phyloP scores from a whole-genome alignment of 1,140 invertebrate genomes.

The Argopecten irradians region DNA sequence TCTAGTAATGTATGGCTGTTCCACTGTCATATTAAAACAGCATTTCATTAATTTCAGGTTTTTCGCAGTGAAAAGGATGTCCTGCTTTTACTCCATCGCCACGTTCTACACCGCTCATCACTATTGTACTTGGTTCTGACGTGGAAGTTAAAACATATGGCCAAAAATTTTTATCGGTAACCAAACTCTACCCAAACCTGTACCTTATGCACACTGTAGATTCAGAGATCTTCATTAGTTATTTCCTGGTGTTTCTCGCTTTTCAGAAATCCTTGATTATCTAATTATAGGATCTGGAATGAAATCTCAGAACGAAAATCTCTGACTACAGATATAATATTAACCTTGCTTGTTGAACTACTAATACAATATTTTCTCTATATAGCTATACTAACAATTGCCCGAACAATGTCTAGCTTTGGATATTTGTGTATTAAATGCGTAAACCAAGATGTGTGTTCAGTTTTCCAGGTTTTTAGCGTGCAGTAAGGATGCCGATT shows the following conservation, averaged over 20 bases:
- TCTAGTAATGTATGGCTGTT: not conserved
- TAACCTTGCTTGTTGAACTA: slow-evolving; percentile 11
- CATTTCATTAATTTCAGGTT: slow-evolving; percentile 61
- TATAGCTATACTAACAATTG: not conserved
- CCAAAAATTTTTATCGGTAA: slow-evolving; percentile 64
- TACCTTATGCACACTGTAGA: not conserved
- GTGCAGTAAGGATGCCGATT: slow-evolving; percentile 55
- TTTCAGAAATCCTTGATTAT: not conserved
- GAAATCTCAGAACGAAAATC: not conserved
- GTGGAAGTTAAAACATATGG: slow-evolving; percentile 71
- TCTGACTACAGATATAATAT: slow-evolving; percentile 14
- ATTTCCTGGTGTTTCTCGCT: not conserved
- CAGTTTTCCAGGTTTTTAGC: slow-evolving; percentile 66
- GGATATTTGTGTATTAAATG: too few species aligned
- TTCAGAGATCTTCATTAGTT: not conserved
- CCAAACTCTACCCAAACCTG: not conserved
- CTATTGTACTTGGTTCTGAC: slow-evolving; percentile 64
- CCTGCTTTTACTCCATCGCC: slow-evolving; percentile 63
- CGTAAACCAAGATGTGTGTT: too few species aligned
- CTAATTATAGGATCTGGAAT: not conserved
- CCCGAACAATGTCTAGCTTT: too few species aligned
- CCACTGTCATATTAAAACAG: slow-evolving; percentile 3
- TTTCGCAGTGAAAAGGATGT: slow-evolving; percentile 55
- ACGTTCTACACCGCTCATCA: slow-evolving; percentile 51
- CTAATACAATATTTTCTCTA: not conserved